A percentile compares a stretch with the other conserved stretches of the same genome.
These are phyloP conservation scores for Wiebesia pumilae DNA, from an alignment of 1,140 invertebrate species.

Conservation along the genomic window DNA sequence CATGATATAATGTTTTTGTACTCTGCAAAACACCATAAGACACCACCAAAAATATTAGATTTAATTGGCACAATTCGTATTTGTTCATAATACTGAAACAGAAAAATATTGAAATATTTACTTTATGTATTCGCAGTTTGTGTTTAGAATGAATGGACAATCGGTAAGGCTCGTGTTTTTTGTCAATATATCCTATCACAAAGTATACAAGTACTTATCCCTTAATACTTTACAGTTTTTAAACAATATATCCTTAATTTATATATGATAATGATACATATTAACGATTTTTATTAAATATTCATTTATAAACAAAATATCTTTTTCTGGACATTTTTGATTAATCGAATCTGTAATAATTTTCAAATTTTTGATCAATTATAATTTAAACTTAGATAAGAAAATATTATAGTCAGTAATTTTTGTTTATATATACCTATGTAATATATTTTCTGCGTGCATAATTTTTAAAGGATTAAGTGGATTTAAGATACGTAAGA, in stretches of 20 bases:
- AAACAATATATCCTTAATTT: not conserved
- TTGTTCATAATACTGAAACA: conserved; percentile 14
- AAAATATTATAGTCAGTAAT: not conserved
- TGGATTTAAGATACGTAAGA: not conserved
- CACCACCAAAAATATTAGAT: not conserved
- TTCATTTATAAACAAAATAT: not conserved
- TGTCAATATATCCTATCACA: conserved; percentile 45
- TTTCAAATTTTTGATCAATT: not conserved
- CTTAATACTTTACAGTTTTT: not conserved
- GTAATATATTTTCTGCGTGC: conserved; percentile 2
- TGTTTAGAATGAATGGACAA: conserved; percentile 55
- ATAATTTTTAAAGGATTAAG: not conserved
- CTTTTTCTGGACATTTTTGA: not conserved
- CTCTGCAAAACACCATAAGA: not conserved
- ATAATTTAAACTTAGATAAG: not conserved
- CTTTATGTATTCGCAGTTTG: not conserved
- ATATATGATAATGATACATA: not conserved
- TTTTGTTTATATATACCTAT: not conserved
- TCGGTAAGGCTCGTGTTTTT: conserved; percentile 67
- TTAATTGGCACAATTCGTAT: not conserved
- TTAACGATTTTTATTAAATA: not conserved
- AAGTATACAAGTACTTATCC: conserved; percentile 22
- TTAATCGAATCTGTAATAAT: too few species aligned
- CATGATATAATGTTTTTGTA: not conserved
- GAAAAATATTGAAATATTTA: conserved; percentile 4